Base-by-base conservation (phyloP, 2,113 vertebrate genomes). In the Protobothrops flavoviridis region DNA sequence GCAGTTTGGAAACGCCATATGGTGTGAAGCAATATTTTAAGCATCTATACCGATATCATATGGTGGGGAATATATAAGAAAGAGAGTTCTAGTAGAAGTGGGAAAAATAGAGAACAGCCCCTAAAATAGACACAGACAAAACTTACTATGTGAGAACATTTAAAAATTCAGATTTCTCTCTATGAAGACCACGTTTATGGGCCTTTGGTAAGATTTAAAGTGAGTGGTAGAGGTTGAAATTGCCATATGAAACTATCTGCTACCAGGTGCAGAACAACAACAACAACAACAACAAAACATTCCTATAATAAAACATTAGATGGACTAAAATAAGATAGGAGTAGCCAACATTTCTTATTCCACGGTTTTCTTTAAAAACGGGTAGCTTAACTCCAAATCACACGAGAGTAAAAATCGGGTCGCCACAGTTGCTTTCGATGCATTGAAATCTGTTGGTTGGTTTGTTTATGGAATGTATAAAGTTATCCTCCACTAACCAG, bases 1-100 rank as follows among this genome's bases (percentile, higher is more conserved):
- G 57, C 86, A 69, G 86, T 92, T 92, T 50, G 86, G 86, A 69
- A 55, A 64, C 4, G 23, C 33, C 87, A 88, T 92, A 88, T 92
- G 91, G 91, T 10, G 87, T 48, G 91, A 74, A 74, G 50, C 33
- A 11, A 64, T 45, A 86, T 89, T 53, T 89, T 74, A 23, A 89
- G 91, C 91, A 45, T 39, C 91, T 89, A 29, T 69, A 23, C 45
- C 2, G 33, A 24, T 81, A 45, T 45, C 50, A 55, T 53, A 87
- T 81, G 87, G 50, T 45, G 33, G 4, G n/a, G 61, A 56, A 20
- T 29, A 21, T 56, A 12, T 89, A 39, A 55, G 50, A 74, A 88
- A 74, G 53, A 81, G 9, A 24, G 11, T 23, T 88, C n/a, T 13
- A 45, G 59, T 29, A 43, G 87, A 92, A 92, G 87, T 89, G 87